Percentiles rank a stretch among this genome's conserved stretches.
Conservation (phyloP, 1,140 invertebrate species). For the Protaetia brevitarsis region DNA sequence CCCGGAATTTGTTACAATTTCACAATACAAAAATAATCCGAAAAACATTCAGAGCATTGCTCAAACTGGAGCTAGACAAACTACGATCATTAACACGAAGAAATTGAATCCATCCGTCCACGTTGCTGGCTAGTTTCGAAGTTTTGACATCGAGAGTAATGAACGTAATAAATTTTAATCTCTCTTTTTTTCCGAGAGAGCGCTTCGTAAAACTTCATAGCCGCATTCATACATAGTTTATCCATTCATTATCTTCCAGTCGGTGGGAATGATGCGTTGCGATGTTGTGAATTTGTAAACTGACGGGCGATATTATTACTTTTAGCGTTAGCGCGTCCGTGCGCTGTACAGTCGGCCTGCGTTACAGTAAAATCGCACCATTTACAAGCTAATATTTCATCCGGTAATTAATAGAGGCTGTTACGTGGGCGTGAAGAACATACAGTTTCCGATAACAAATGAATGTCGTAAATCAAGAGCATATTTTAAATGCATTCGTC, state of each 20-base stretch:
- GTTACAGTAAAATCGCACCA: conserved; percentile 12
- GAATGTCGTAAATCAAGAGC: not conserved
- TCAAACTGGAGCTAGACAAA: too few species aligned
- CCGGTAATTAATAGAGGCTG: conserved; percentile 9
- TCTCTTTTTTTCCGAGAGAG: not conserved
- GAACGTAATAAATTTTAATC: not conserved
- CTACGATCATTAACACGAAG: too few species aligned
- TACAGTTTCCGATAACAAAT: conserved; percentile 6
- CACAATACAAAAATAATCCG: too few species aligned
- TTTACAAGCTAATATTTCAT: conserved; percentile 10
- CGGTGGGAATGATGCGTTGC: not conserved
- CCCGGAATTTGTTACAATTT: too few species aligned
- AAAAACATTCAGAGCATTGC: too few species aligned
- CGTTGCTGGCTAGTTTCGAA: not conserved
- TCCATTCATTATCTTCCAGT: not conserved
- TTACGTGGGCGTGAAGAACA: conserved; percentile 6
- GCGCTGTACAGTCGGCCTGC: not conserved
- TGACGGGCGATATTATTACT: not conserved
- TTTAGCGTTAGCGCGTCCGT: not conserved
- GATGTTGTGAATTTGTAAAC: not conserved
- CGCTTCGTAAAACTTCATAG: not conserved
- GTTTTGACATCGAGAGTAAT: conserved; percentile 5
- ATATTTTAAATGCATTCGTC: not conserved
- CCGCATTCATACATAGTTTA: too few species aligned
- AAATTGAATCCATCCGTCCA: not conserved